Conservation (phyloP, 2,888 invertebrate genomes). For the Patella ulyssiponensis region DNA sequence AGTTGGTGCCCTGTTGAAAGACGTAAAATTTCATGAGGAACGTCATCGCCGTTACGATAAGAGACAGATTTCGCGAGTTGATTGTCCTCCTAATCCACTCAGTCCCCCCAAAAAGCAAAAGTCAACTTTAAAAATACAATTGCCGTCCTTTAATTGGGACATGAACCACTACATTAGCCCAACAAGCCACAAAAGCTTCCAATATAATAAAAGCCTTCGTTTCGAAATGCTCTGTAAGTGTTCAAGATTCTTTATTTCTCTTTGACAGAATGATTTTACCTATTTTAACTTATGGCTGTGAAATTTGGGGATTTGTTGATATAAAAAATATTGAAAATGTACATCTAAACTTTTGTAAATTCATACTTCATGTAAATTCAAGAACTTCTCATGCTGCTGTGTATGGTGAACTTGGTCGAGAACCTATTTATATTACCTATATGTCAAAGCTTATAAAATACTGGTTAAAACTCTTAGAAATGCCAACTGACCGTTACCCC, state of each 20-base stretch:
- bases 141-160: no score
- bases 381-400: constrained; percentile 21
- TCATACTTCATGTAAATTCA: constrained; percentile 9
- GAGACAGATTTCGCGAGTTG: no score
- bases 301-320: constrained; percentile 22
- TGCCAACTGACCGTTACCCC: constrained; percentile 22
- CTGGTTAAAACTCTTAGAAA: constrained; percentile 24
- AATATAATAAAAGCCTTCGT: constrained; percentile 9
- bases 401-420: constrained; percentile 23
- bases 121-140: no score
- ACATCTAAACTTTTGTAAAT: constrained; percentile 17
- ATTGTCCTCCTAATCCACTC: no score
- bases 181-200: constrained; percentile 18
- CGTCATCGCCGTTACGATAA: no score
- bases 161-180: neutral
- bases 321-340: no score
- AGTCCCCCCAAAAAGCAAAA: no score
- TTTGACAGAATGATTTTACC: constrained; percentile 25
- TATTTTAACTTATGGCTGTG: constrained; percentile 20
- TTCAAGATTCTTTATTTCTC: constrained; percentile 13
- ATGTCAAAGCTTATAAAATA: constrained; percentile 18
- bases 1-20: no score
- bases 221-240: constrained; percentile 10
- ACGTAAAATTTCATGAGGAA: no score
- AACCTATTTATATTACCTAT: constrained; percentile 18